A percentile compares a stretch with the other conserved stretches of the same genome.
These are phyloP conservation scores for Atrina japonica DNA, from an alignment of 2,888 invertebrate species.

Conservation along the genomic window DNA sequence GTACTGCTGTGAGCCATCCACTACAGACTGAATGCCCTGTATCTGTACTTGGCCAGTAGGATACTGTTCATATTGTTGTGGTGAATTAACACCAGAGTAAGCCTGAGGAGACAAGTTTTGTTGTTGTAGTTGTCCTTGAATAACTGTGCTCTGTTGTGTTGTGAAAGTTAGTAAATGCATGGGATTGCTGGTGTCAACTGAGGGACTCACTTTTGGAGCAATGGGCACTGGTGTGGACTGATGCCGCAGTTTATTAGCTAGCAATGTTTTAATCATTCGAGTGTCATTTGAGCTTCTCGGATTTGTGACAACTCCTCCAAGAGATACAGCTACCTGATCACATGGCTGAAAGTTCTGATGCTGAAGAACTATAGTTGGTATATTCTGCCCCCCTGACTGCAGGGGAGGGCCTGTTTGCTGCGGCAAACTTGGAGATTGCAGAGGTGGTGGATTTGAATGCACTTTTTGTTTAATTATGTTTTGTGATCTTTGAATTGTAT, in stretches of 20 bases:
- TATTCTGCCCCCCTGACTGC: background rate
- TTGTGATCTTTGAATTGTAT: slow-evolving; percentile 15
- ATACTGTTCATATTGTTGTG: slow-evolving; percentile 11
- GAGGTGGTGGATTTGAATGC: slow-evolving; percentile 2
- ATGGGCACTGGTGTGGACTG: slow-evolving; percentile 44
- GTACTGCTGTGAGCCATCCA: slow-evolving; percentile 24
- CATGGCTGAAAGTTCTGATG: background rate
- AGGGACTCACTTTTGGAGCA: slow-evolving; percentile 29
- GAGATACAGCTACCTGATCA: background rate
- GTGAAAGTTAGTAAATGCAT: slow-evolving; percentile 48
- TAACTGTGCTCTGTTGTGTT: slow-evolving; percentile 43
- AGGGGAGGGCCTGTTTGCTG: slow-evolving; percentile 30
- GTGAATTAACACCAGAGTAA: background rate
- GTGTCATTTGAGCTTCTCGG: slow-evolving; percentile 76
- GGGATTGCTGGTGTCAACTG: slow-evolving; percentile 34
- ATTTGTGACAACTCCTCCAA: too few relatives aligned
- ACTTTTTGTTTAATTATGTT: slow-evolving; percentile 10
- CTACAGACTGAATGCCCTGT: slow-evolving; percentile 23
- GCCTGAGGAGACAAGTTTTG: slow-evolving; percentile 12
- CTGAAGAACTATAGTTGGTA: slow-evolving; percentile 11
- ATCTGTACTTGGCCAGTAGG: slow-evolving; percentile 8
- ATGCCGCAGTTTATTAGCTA: slow-evolving; percentile 89
- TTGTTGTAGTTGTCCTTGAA: slow-evolving; percentile 45
- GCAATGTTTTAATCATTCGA: slow-evolving; percentile 94
- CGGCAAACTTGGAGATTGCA: slow-evolving; percentile 14